These are phyloP conservation scores for Diglossa cyanea DNA, from an alignment of 2,797 vertebrate genomes.

Conservation along the genomic window DNA sequence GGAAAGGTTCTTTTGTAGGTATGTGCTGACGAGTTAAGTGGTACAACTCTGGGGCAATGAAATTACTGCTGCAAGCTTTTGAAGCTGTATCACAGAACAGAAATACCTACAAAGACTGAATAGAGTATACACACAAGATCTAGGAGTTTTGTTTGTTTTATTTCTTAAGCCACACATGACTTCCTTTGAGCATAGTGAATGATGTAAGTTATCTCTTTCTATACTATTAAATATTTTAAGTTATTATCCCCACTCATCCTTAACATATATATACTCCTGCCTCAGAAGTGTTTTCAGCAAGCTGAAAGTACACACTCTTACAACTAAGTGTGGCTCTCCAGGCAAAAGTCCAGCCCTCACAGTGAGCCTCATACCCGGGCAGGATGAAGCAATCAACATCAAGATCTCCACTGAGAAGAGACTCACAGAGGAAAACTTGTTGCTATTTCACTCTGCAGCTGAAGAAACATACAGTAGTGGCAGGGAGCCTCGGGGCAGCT, in stretches of 20 bases:
- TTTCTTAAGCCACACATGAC: not conserved
- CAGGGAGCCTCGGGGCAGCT: conserved; percentile 18
- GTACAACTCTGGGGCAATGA: not conserved
- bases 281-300: not conserved
- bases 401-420: not conserved
- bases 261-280: not conserved
- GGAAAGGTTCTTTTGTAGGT: not conserved
- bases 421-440: conserved; percentile 15
- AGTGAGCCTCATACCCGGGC: rapidly evolving
- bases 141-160: not conserved
- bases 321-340: not conserved
- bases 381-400: not conserved
- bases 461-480: conserved; percentile 47
- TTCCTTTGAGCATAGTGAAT: not conserved
- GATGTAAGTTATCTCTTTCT: not conserved
- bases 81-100: not conserved
- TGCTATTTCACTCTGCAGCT: conserved; percentile 39
- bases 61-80: not conserved
- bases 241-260: rapidly evolving
- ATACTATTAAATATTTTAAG: not conserved
- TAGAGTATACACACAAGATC: not conserved
- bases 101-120: not conserved
- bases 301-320: not conserved
- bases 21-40: not conserved
- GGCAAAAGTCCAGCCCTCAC: not conserved